Base-by-base conservation (phyloP, 2,888 invertebrate species). In the Chrysolina haemoptera region DNA sequence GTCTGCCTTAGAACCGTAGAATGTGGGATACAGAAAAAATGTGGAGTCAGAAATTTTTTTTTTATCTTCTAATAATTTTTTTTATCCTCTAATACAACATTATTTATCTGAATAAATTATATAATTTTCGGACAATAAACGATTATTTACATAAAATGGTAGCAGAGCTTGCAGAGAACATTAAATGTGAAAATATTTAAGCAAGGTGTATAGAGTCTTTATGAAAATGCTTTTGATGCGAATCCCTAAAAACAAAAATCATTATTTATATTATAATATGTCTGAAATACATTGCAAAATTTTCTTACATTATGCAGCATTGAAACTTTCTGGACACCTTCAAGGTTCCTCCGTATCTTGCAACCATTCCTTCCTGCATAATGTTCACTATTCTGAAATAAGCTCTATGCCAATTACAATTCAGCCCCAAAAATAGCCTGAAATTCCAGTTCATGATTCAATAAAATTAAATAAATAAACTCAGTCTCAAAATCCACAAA, bases 331-430 rank as follows among this genome's bases (percentile, higher is more conserved):
- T 82, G 40, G 82, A 77, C 5, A 86, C 81, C 27, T 78, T 71
- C 62, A 92, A 84, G 76, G 86, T 89, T 79, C 89, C 90, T 18
- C 90, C 91, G 88, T 91, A 93, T 74, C 90, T 89, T 81, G 88
- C 89, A 79, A 91, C 83, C 93, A 95, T 94, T 81, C 91, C 90
- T 84, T 90, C 89, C 88, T 95, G 95, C 43, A 94, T 90, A 80
- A 90, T 87, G 81, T 91, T 90, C 66, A 92, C 86, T 78, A 94
- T 91, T 83, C 88, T 87, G 81, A 89, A 88, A 86, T 93, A 94
- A 11, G 93, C 93, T 79, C 89, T 86, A 85, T 91, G 92, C 95
- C 95, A 95, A 74, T 85, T 81, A 83, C 91, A 91, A 81, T 86
- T 87, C 80, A 87, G 86, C 80, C 89, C 80, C 86, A 85, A 85